A percentile compares a stretch with the other conserved stretches of the same genome.
Evolutionary conservation across 2,888 invertebrate species (phyloP).

Genomic region (Tachystola acroxantha): DNA sequence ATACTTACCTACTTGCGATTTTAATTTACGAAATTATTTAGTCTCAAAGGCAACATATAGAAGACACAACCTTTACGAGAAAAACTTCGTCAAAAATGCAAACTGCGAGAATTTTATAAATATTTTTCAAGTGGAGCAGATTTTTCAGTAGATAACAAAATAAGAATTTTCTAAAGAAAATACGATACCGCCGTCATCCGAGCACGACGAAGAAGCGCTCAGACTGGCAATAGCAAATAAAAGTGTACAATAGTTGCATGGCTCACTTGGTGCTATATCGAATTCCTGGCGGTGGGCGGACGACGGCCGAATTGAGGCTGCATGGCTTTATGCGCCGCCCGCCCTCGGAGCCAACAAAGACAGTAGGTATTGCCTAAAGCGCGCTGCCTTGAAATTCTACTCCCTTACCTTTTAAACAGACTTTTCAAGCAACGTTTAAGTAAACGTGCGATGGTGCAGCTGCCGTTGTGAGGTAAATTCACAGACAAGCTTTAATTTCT

Average conservation of each 20-base stretch:
- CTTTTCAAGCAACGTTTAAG: no score
- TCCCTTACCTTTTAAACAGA: conserved; percentile 12
- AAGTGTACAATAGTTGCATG: conserved; percentile 50
- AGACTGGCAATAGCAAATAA: conserved; percentile 50
- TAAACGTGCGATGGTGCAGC: no score
- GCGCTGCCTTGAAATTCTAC: conserved; percentile 14
- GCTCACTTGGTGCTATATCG: conserved; percentile 57
- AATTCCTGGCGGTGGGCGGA: conserved; percentile 34
- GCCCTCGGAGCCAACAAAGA: conserved; percentile 28
- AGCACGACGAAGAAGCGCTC: conserved; percentile 37
- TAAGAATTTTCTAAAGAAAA: conserved; percentile 13
- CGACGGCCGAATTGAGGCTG: conserved; percentile 5
- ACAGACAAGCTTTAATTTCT: no score
- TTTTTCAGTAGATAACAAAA: no score
- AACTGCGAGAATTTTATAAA: no score
- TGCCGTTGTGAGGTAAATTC: no score
- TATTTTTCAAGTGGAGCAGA: no score
- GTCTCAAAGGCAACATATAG: no score
- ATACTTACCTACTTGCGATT: no score
- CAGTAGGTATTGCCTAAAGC: conserved; percentile 12
- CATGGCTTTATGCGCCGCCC: background rate
- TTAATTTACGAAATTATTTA: no score
- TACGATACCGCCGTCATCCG: conserved; percentile 39
- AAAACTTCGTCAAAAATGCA: no score
- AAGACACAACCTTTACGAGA: no score